Base-by-base conservation (phyloP, 1,140 invertebrate species). In the Cotesia glomerata region DNA sequence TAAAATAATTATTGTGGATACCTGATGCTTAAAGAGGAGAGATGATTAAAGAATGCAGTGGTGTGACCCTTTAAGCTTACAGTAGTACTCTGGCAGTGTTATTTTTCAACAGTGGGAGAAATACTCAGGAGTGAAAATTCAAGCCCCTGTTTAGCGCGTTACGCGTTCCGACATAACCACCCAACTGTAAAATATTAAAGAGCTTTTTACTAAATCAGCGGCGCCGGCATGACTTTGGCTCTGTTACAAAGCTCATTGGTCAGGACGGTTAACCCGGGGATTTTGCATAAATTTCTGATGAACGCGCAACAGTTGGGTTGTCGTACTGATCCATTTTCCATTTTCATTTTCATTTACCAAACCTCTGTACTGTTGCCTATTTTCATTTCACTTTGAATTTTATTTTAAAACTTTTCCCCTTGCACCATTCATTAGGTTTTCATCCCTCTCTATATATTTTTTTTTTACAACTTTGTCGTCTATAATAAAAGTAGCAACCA, bases 281-380 rank as follows among this genome's bases (percentile, higher is more conserved):
- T 81, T 78, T 75, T 79, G 76, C 76, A 82, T 83, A 78, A 83
- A 82, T 83, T 81, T 82, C 79, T 82, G 76, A 83, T 80, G 81
- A 82, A 80, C 77, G 79, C 81, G 81, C 81, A 83, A 83, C 80
- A 83, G 81, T 83, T 83, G 81, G 80, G 77, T 74, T 79, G 75
- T 45, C 39, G 39, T 75, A 74, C 76, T 73, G 73, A 76, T 51
- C 26, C 52, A 62, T 72, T 59, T 51, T 34, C 34, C 74, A 64
- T 72, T 64, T 67, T 73, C 77, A 77, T 80, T 80, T 76, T 71
- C 56, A 69, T 59, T 61, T 18, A 26, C 26, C 26, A 26, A 26
- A 26, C 26, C 1, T 26, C 1, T 26, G 26, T 26, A 26, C 1
- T 26, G 26, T 26, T 26, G 26, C 26, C 26, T 26, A 26, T 26